A percentile compares a stretch with the other conserved stretches of the same genome.
Evolutionary conservation across 2,113 vertebrate species (phyloP).

Genomic region (Melanocharis versteri): DNA sequence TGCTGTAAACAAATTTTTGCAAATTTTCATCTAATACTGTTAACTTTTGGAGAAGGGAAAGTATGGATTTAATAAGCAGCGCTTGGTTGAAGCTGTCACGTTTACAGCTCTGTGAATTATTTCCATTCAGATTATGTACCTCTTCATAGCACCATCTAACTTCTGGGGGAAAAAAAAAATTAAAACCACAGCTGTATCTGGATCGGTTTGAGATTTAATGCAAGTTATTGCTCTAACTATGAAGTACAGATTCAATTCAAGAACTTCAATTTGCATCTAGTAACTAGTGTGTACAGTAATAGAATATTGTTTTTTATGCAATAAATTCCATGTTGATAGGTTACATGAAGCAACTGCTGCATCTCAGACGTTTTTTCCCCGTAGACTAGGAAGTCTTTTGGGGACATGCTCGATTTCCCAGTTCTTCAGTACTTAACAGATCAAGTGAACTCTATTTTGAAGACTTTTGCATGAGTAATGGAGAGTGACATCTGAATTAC

Average conservation of each 20-base stretch:
- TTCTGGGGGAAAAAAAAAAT: background rate
- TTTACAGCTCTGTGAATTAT: background rate
- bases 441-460: background rate
- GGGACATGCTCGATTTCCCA: background rate
- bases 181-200: background rate
- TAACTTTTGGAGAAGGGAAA: background rate
- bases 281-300: background rate
- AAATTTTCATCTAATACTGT: background rate
- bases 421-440: constrained; percentile 2
- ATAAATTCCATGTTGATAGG: background rate
- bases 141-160: background rate
- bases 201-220: background rate
- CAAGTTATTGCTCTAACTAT: background rate
- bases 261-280: background rate
- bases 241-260: background rate
- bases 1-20: background rate
- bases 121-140: background rate
- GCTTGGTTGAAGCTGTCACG: background rate
- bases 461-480: background rate
- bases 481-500: constrained; percentile 29
- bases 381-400: background rate
- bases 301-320: background rate
- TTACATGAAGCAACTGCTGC: background rate
- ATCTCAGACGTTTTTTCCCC: background rate
- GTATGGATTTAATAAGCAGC: background rate